Evolutionary conservation across 2,888 invertebrate species (phyloP).

Genomic region (Tenthredo scrophulariae): DNA sequence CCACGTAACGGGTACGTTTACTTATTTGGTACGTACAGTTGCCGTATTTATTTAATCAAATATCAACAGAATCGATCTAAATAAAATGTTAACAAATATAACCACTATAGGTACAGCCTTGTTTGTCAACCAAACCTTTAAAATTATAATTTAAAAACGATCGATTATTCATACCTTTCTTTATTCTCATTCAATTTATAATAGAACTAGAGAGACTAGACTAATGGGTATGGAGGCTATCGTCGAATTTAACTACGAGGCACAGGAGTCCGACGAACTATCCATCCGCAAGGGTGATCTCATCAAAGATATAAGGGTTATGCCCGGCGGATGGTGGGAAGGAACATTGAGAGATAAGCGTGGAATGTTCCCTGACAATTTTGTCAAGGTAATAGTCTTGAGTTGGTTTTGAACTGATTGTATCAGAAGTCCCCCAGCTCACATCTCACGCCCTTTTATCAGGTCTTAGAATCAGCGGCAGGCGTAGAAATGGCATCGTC

Average conservation of each 20-base stretch:
- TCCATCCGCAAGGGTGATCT: slow-evolving; percentile 91
- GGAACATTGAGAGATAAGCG: slow-evolving; percentile 90
- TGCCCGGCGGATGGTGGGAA: slow-evolving; percentile 94
- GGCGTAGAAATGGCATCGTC: slow-evolving; percentile 33
- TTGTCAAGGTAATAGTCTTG: slow-evolving; percentile 83
- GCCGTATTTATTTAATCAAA: not conserved
- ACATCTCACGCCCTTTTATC: not conserved
- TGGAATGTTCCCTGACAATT: slow-evolving; percentile 97
- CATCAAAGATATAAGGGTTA: slow-evolving; percentile 88
- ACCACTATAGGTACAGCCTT: not conserved
- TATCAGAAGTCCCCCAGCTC: not conserved
- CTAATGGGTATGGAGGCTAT: slow-evolving; percentile 82
- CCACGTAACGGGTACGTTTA: slow-evolving; percentile 45
- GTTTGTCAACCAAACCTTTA: not conserved
- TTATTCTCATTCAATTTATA: not conserved
- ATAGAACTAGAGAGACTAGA: not conserved
- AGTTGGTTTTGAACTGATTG: not conserved
- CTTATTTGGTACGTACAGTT: slow-evolving; percentile 42
- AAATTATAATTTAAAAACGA: not conserved
- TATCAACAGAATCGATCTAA: not conserved
- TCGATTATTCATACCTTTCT: not conserved
- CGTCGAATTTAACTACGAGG: slow-evolving; percentile 92
- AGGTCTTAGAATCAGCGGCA: slow-evolving; percentile 38
- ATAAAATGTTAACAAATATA: not conserved
- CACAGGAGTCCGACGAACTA: slow-evolving; percentile 92